Evolutionary conservation across 2,797 vertebrate genomes (phyloP), one percentile per base, ranked within the genome.

Genomic region (Hephaestus fuliginosus): DNA sequence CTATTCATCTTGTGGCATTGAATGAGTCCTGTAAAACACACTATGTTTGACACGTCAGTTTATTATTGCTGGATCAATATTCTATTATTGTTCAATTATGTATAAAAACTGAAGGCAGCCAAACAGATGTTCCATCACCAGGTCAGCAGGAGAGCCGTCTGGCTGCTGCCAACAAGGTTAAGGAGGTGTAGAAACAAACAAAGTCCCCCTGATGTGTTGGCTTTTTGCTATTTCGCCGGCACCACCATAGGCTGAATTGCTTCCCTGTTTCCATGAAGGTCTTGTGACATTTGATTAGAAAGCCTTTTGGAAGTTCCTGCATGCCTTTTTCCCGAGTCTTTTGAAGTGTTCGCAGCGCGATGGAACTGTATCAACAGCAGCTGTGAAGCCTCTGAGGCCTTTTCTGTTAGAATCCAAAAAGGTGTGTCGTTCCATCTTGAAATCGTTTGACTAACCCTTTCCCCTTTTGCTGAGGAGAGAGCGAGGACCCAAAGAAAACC

Each of bases 251-350:
- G 86, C 76, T 74, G 84, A 78, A 83, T 68, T 78, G 70, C 76
- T 62, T 64, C 46, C n/a, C 46, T 84, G 78, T 88, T 91, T 89
- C 83, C 70, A 70, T 74, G 76, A 90, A 84, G 84, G 77, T 86
- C 86, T 90, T 90, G 83, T 92, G 88, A 86, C 88, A 90, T 90
- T 91, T 89, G 87, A 93, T 93, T 86, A 89, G 78, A 78, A 71
- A 83, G 80, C 65, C 89, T 81, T 68, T 84, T 64, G 78, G 90
- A 89, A 84, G 52, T 79, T 72, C 74, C 86, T 83, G 60, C 72
- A 87, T 71, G 82, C 70, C 57, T 91, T 79, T 41, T 87, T 70
- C 73, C 55, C 56, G 57, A 72, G 66, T 84, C 63, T 75, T 92
- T 90, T 91, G 90, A 93, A 89, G 88, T 91, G 60, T 79, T 68